phyloP scores from a whole-genome alignment of 2,797 vertebrate genomes.

The Smutsia temminckii region DNA sequence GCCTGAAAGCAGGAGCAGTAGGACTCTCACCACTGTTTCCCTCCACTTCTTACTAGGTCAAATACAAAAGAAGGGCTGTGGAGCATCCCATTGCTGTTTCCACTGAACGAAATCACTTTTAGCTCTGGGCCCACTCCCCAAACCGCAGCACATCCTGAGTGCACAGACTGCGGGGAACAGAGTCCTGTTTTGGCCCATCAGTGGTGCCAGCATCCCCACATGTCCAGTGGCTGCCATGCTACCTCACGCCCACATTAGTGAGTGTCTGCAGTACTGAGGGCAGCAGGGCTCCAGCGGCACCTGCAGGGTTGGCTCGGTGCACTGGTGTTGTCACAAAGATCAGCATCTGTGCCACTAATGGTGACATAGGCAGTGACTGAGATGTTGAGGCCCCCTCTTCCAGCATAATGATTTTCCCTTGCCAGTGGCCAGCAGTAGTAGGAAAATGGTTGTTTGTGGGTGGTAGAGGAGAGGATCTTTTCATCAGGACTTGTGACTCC shows the following conservation, averaged over 20 bases:
- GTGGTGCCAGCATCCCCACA: background rate
- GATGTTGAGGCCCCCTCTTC: background rate
- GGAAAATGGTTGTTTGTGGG: background rate
- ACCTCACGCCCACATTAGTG: background rate
- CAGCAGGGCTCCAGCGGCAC: background rate
- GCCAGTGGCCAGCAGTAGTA: background rate
- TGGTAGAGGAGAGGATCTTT: background rate
- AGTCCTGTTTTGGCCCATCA: background rate
- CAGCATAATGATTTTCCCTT: background rate
- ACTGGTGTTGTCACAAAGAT: slow-evolving; percentile 43
- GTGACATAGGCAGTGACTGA: background rate
- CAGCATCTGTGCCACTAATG: background rate
- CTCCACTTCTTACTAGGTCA: background rate
- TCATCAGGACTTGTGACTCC: background rate
- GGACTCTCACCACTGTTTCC: background rate
- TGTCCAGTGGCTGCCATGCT: background rate
- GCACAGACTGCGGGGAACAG: background rate
- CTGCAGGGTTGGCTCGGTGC: background rate
- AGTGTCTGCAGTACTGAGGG: background rate
- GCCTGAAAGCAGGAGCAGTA: background rate
- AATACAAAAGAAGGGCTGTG: background rate
- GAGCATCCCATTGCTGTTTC: background rate
- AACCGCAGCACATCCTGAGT: background rate
- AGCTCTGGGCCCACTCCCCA: background rate
- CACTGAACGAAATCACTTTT: background rate